Conservation (phyloP, 2,888 invertebrate species). For the Hymenopus coronatus region DNA sequence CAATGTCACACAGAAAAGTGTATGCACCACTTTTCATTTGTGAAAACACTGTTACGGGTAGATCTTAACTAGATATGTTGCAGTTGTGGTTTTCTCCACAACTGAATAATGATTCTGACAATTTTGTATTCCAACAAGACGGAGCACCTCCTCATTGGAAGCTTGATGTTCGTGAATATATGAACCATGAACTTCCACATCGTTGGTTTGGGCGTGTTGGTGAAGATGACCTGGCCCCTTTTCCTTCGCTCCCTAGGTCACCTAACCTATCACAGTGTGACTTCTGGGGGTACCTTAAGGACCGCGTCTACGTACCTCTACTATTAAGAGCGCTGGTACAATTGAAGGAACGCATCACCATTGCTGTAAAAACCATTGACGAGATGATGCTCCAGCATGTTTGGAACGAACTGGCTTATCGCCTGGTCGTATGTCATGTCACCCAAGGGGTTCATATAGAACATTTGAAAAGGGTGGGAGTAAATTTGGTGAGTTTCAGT, state of each 20-base stretch:
- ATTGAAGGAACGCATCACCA: too few species aligned
- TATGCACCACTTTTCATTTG: not conserved
- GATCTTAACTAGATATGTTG: not conserved
- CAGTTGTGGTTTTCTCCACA: not conserved
- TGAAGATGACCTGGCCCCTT: not conserved
- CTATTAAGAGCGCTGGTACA: too few species aligned
- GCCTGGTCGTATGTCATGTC: too few species aligned
- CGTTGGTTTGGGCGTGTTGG: not conserved
- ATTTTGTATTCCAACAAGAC: not conserved
- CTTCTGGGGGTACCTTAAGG: too few species aligned
- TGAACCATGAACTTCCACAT: not conserved
- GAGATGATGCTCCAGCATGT: too few species aligned
- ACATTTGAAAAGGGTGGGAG: too few species aligned
- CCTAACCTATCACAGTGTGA: not conserved
- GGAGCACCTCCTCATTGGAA: not conserved
- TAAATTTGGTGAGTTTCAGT: too few species aligned
- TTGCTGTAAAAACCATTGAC: too few species aligned
- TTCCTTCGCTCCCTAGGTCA: not conserved
- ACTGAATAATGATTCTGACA: not conserved
- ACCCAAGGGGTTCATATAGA: too few species aligned
- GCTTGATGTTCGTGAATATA: not conserved
- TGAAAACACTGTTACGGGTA: not conserved
- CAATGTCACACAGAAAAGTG: not conserved
- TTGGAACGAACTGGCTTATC: too few species aligned
- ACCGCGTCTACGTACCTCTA: too few species aligned